Evolutionary conservation across 2,113 vertebrate genomes (phyloP).

Genomic region (Pithys albifrons): DNA sequence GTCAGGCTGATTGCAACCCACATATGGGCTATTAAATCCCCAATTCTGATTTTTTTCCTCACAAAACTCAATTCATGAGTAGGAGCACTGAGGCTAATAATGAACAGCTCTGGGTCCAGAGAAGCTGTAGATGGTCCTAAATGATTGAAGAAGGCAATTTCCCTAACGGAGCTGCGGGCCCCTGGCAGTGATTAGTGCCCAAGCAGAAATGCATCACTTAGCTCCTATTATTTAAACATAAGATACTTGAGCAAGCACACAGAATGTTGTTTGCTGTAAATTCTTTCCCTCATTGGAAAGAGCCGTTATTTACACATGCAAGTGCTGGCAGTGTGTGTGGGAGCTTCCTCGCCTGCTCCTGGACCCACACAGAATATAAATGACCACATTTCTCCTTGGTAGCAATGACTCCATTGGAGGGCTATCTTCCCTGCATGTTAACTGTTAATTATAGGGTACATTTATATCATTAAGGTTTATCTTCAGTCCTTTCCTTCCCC

Average conservation of each 20-base stretch:
- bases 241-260: neutral
- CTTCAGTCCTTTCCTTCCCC: neutral
- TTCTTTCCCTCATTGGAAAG: neutral
- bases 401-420: neutral
- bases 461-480: slow-evolving; percentile 18
- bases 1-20: neutral
- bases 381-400: slow-evolving; percentile 17
- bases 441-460: slow-evolving; percentile 40
- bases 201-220: slow-evolving; percentile 32
- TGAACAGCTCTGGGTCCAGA: neutral
- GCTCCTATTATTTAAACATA: slow-evolving; percentile 21
- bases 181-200: slow-evolving; percentile 27
- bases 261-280: slow-evolving; percentile 14
- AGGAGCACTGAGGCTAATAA: neutral
- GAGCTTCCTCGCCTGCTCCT: neutral
- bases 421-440: slow-evolving; percentile 11
- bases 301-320: slow-evolving; percentile 3
- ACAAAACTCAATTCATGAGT: fast-evolving
- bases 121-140: neutral
- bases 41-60: neutral
- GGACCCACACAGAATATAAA: slow-evolving; percentile 38
- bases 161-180: neutral
- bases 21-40: neutral
- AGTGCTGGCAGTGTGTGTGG: neutral
- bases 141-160: slow-evolving; percentile 47